Conservation (phyloP, 1,140 invertebrate species). For the Panagrolaimus sp. region DNA sequence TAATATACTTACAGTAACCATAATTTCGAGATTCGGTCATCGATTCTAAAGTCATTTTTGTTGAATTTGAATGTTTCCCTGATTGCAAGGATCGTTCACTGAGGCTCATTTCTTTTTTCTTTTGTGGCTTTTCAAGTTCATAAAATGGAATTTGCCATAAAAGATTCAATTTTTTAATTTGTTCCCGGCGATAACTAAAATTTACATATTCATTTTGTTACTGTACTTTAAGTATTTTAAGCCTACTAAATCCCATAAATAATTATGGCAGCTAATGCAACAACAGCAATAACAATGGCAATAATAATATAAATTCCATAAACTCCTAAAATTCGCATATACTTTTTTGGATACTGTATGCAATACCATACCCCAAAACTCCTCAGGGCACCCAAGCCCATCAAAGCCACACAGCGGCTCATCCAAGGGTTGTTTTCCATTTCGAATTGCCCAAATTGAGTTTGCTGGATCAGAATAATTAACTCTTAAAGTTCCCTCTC, state of each 20-base stretch:
- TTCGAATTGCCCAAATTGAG: slow-evolving; percentile 1
- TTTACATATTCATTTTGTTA: not conserved
- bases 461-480: not conserved
- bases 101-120: not conserved
- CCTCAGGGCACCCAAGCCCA: not conserved
- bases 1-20: not conserved
- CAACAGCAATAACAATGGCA: slow-evolving; percentile 4
- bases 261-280: not conserved
- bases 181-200: not conserved
- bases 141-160: not conserved
- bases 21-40: not conserved
- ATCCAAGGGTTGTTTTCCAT: not conserved
- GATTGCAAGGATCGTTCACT: slow-evolving; percentile 37
- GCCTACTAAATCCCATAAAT: not conserved
- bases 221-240: not conserved
- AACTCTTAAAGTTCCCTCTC: not conserved
- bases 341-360: too few species aligned
- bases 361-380: slow-evolving; percentile 7
- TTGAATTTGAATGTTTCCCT: slow-evolving; percentile 38
- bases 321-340: too few species aligned
- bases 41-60: slow-evolving; percentile 51
- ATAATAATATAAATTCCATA: slow-evolving; percentile 3
- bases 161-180: not conserved
- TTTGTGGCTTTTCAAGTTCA: not conserved
- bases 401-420: not conserved